Conservation (phyloP, 2,888 invertebrate species). For the Synanthedon myopaeformis region DNA sequence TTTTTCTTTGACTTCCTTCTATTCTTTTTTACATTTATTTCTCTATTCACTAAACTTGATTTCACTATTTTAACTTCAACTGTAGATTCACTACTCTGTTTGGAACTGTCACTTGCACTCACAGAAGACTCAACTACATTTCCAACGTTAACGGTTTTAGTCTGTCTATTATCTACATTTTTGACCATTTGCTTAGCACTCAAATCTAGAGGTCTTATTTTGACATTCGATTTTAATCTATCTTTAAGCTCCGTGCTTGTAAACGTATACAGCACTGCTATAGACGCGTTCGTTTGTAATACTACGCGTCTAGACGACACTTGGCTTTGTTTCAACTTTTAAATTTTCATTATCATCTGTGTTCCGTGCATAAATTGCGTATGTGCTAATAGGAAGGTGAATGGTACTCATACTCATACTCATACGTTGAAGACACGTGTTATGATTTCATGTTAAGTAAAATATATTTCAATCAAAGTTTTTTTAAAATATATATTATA, state of each 20-base stretch:
- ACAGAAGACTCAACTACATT: constrained; percentile 14
- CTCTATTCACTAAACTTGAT: constrained; percentile 41
- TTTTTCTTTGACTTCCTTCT: constrained; percentile 39
- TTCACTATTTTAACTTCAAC: constrained; percentile 43
- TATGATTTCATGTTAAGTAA: no score
- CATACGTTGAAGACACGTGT: no score
- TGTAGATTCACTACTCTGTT: constrained; percentile 10
- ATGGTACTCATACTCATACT: no score
- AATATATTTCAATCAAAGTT: no score
- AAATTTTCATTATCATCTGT: constrained; percentile 9
- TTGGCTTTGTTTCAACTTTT: constrained; percentile 50
- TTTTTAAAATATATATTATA: no score
- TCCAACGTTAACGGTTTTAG: background rate
- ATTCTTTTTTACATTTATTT: constrained; percentile 27
- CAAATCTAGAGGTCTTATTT: constrained; percentile 22
- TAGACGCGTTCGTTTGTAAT: constrained; percentile 21
- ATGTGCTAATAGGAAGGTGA: no score
- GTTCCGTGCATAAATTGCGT: no score
- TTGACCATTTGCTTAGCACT: constrained; percentile 24
- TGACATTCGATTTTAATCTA: constrained; percentile 16
- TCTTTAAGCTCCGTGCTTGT: constrained; percentile 38
- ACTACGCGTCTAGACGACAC: constrained; percentile 29
- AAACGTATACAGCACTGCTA: constrained; percentile 2
- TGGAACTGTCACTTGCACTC: constrained; percentile 19
- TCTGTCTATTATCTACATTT: constrained; percentile 27